Evolutionary conservation across 2,888 invertebrate species (phyloP), one percentile per base, ranked within the genome.

Genomic region (Bursaphelenchus okinawaensis): DNA sequence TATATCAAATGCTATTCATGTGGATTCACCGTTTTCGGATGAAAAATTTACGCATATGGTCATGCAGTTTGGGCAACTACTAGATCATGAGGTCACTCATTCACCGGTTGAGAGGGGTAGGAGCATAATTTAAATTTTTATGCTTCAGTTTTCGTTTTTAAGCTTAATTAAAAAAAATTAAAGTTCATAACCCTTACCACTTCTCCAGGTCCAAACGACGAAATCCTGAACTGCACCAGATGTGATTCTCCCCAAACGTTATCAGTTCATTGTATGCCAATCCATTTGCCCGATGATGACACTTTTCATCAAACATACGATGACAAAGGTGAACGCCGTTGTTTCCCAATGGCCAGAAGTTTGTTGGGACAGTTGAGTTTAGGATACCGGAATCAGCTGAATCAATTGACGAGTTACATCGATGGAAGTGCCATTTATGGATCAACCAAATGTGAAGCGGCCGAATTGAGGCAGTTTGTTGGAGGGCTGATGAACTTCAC

Each of bases 301-400:
- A 91, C 91, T 68, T 91, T 89, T 84, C 93, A 91, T 83, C 86
- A 86, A n/a, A 90, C 91, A 69, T 70, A 90, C 28, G 91, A 93
- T 82, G 70, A 90, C 0, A 90, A 90, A 1, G 93, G 93, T 0
- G 89, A 89, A 64, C 86, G 90, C n/a, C 87, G 92, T 73, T 94
- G 94, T 84, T 90, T 94, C 84, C 92, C 93, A 0, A 93, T 93
- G 83, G 93, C 93, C 89, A 88, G 94, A 80, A 93, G 93, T 56
- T 85, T 94, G 71, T 92, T 93, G 0, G 94, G 94, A 23, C 94
- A 94, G 81, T 89, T 91, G 77, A 88, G 89, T 63, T 85, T 94
- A 55, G 82, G 79, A n/a, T 79, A 79, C 68, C 70, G 79, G 61
- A 75, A 74, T 23, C 64, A 93, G 85, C 89, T 92, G 26, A 93